phyloP scores from a whole-genome alignment of 2,797 vertebrate species.

The Myotis daubentonii region DNA sequence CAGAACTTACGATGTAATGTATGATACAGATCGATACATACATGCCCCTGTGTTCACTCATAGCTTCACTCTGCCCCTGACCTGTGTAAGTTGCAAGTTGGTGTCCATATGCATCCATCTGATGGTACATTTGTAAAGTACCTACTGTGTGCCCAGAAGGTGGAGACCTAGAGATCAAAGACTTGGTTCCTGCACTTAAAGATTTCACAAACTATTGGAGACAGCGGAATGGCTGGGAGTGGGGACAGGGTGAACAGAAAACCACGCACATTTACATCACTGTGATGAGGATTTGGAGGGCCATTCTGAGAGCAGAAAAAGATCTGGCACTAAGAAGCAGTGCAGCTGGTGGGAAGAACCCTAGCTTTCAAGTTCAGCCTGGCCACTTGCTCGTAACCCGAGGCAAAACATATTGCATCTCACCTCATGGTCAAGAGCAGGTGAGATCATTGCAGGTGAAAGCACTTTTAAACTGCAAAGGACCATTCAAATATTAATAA shows the following conservation, averaged over 20 bases:
- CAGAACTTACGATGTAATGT: background rate
- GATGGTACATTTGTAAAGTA: background rate
- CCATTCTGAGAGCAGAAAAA: background rate
- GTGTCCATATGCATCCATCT: background rate
- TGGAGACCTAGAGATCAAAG: background rate
- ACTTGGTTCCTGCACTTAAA: background rate
- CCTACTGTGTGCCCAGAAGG: background rate
- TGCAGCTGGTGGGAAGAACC: background rate
- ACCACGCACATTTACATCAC: background rate
- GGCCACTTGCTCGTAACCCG: background rate
- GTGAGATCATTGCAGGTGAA: background rate
- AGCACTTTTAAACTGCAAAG: background rate
- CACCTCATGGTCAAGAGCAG: background rate
- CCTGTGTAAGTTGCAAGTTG: background rate
- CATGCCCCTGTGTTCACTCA: background rate
- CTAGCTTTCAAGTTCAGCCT: background rate
- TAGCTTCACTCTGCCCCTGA: background rate
- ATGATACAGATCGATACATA: background rate
- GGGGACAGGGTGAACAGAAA: background rate
- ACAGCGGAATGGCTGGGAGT: fast-evolving
- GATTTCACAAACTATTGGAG: background rate
- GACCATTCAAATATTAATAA: background rate
- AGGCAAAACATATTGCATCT: background rate
- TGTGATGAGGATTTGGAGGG: background rate
- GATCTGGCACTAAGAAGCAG: background rate